Evolutionary conservation across 1,140 invertebrate genomes (phyloP).

Genomic region (Nylanderia fulva): DNA sequence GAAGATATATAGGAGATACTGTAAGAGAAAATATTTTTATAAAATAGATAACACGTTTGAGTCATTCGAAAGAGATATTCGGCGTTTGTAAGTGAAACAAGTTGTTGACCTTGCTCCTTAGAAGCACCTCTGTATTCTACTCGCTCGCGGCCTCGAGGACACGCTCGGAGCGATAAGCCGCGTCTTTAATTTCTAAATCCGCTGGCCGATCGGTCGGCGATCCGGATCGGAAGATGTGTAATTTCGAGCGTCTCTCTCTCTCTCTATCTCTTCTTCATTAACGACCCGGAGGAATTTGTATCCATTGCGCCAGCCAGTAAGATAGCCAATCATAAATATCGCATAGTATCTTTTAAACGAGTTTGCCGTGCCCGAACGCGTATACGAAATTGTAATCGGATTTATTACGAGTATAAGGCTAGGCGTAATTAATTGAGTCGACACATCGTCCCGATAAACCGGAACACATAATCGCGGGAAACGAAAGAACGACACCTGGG

Average conservation of each 20-base stretch:
- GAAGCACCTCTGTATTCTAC: not conserved
- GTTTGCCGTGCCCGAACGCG: not conserved
- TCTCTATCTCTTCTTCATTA: conserved; percentile 15
- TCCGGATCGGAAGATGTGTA: conserved; percentile 12
- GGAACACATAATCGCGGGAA: not conserved
- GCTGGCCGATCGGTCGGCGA: not conserved
- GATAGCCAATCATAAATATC: conserved; percentile 44
- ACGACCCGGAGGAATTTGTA: conserved; percentile 14
- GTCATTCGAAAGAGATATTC: not conserved
- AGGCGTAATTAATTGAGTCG: conserved; percentile 43
- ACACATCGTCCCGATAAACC: conserved; percentile 4
- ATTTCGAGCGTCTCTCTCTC: conserved; percentile 1
- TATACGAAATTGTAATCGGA: conserved; percentile 21
- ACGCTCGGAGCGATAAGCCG: conserved; percentile 24
- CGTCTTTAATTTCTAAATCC: conserved; percentile 53
- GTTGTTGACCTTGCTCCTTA: not conserved
- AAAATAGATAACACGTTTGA: not conserved
- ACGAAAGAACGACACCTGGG: not conserved
- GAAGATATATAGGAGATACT: not conserved
- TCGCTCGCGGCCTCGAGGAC: conserved; percentile 15
- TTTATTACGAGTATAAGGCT: conserved; percentile 14
- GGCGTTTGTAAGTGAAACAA: not conserved
- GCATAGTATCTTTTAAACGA: conserved; percentile 20
- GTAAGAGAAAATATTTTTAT: not conserved
- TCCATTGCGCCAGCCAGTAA: not conserved